Conservation (phyloP, 2,797 vertebrate species). For the Phoebastria nigripes region DNA sequence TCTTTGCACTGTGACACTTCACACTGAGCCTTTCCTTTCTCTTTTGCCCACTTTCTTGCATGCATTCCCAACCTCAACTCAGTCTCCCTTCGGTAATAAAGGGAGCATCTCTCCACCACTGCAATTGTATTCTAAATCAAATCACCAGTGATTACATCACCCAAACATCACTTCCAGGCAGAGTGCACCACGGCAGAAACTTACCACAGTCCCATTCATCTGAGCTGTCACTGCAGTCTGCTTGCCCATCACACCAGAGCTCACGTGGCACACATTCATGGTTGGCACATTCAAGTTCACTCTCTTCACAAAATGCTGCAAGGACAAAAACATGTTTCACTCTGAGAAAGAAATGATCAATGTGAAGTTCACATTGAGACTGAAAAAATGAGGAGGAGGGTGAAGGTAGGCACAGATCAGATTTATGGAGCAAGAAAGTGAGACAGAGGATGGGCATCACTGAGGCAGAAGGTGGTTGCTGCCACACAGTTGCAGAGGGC, state of each 20-base stretch:
- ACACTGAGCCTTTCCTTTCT: neutral
- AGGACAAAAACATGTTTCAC: slow-evolving; percentile 1
- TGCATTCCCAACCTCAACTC: neutral
- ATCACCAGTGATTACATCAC: neutral
- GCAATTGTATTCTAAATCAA: neutral
- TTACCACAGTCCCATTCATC: slow-evolving; percentile 95
- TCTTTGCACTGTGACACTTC: neutral
- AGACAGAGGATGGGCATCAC: neutral
- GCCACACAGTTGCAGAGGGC: neutral
- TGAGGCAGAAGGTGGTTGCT: neutral
- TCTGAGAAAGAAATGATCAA: neutral
- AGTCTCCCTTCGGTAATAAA: neutral
- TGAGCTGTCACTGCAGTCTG: slow-evolving; percentile 88
- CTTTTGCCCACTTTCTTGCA: neutral
- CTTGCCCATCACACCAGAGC: slow-evolving; percentile 88
- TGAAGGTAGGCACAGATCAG: neutral
- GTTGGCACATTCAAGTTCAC: slow-evolving; percentile 87
- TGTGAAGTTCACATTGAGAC: neutral
- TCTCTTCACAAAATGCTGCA: slow-evolving; percentile 82
- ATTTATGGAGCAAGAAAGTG: neutral
- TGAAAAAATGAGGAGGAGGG: neutral
- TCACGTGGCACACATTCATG: slow-evolving; percentile 86
- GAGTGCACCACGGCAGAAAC: neutral
- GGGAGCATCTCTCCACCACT: neutral
- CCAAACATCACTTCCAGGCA: neutral